Percentiles rank a stretch among this genome's conserved stretches.
These are phyloP conservation scores for Anguilla rostrata DNA, from an alignment of 2,113 vertebrate species.

Conservation along the genomic window DNA sequence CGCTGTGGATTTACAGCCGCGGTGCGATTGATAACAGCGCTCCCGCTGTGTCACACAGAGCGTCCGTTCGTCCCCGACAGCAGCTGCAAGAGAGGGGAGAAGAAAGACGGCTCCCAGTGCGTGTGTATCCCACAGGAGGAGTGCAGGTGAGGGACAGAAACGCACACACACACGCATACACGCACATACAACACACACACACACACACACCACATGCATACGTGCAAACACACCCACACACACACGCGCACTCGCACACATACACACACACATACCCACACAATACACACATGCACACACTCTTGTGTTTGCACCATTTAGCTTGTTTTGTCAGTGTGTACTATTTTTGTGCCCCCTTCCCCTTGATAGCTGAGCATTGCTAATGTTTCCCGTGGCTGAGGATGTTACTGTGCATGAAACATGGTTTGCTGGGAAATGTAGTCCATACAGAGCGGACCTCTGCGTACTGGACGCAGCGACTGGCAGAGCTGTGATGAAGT, in stretches of 20 bases:
- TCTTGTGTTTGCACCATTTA: neutral
- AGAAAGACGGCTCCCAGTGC: conserved; percentile 66
- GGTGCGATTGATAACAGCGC: too few relatives aligned
- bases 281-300: neutral
- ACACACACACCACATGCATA: neutral
- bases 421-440: conserved; percentile 49
- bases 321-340: too few relatives aligned
- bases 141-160: conserved; percentile 73
- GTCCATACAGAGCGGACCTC: conserved; percentile 67
- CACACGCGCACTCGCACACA: neutral
- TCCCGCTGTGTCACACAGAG: conserved; percentile 43
- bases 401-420: conserved; percentile 3
- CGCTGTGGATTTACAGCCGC: too few relatives aligned
- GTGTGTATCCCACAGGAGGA: conserved; percentile 77
- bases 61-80: conserved; percentile 59
- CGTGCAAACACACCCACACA: neutral
- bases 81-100: conserved; percentile 75
- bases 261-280: neutral
- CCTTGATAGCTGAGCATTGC: too few relatives aligned
- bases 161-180: neutral
- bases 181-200: neutral
- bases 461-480: conserved; percentile 73
- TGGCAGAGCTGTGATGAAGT: conserved; percentile 62
- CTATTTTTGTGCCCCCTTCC: too few relatives aligned
- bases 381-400: neutral